Percentiles rank a stretch among this genome's conserved stretches.
These are phyloP conservation scores for Lepus townsendii DNA, from an alignment of 2,797 vertebrate genomes.

Conservation along the genomic window DNA sequence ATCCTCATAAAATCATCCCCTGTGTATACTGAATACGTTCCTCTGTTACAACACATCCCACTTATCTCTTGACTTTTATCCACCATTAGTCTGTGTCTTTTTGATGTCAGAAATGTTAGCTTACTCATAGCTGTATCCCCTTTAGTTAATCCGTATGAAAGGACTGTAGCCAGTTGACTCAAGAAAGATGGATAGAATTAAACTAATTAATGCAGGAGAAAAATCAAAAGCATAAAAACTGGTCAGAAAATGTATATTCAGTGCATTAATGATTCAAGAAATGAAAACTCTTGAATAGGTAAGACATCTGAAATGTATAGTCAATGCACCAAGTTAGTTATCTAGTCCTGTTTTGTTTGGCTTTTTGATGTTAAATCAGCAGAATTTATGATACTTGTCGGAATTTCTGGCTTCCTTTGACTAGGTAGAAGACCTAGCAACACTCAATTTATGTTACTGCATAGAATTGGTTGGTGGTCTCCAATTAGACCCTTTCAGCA, in stretches of 20 bases:
- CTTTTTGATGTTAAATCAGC: slow-evolving; percentile 36
- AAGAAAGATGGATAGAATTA: slow-evolving; percentile 52
- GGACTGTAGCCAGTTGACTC: neutral
- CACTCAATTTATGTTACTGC: neutral
- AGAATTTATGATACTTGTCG: slow-evolving; percentile 22
- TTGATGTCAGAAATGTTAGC: slow-evolving; percentile 53
- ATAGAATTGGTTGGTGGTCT: neutral
- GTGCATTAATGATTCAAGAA: slow-evolving; percentile 5
- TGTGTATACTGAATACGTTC: neutral
- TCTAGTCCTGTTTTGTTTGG: slow-evolving; percentile 23
- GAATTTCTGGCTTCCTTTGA: slow-evolving; percentile 51
- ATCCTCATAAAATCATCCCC: neutral
- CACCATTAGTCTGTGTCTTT: neutral
- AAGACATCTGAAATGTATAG: neutral
- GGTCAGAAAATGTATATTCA: slow-evolving; percentile 23
- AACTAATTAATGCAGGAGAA: neutral
- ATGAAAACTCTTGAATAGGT: neutral
- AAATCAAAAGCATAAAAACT: slow-evolving; percentile 35
- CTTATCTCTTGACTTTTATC: slow-evolving; percentile 5
- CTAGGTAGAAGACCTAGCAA: neutral
- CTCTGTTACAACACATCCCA: neutral
- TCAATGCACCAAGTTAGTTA: neutral
- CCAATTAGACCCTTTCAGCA: neutral
- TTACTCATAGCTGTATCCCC: neutral
- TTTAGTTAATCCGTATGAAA: neutral